phyloP scores from a whole-genome alignment of 2,797 vertebrate genomes.

The Sphaeramia orbicularis region DNA sequence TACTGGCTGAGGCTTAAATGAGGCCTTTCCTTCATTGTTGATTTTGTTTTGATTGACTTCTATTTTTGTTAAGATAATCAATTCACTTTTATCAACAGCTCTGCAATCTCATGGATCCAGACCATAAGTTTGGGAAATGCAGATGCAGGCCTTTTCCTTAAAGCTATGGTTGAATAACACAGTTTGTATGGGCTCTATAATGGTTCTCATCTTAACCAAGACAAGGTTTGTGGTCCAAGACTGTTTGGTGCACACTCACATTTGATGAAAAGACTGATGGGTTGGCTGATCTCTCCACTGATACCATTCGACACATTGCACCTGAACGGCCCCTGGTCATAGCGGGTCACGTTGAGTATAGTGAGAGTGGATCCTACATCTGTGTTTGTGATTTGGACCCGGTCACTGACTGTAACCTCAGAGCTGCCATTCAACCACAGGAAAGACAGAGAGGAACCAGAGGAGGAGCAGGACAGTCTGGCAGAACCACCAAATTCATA shows the following conservation, averaged over 20 bases:
- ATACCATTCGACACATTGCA: slow-evolving; percentile 63
- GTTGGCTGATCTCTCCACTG: slow-evolving; percentile 43
- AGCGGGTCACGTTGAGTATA: slow-evolving; percentile 32
- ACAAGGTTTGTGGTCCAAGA: background rate
- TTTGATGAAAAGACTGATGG: slow-evolving; percentile 55
- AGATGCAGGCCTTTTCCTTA: background rate
- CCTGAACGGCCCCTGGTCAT: slow-evolving; percentile 58
- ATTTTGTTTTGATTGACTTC: too few relatives aligned
- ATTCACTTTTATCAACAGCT: too few relatives aligned
- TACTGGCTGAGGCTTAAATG: too few relatives aligned
- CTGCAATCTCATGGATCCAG: too few relatives aligned
- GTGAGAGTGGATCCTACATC: slow-evolving; percentile 31
- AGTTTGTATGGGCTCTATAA: background rate
- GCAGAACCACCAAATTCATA: slow-evolving; percentile 9
- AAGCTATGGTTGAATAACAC: background rate
- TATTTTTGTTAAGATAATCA: too few relatives aligned
- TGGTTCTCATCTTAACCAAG: background rate
- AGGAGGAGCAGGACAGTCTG: slow-evolving; percentile 42
- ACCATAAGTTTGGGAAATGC: too few relatives aligned
- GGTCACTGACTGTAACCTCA: slow-evolving; percentile 35
- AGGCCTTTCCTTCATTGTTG: too few relatives aligned
- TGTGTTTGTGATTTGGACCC: background rate
- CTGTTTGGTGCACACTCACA: slow-evolving; percentile 60
- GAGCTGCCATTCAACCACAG: slow-evolving; percentile 70
- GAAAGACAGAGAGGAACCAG: slow-evolving; percentile 53